Evolutionary conservation across 1,140 invertebrate genomes (phyloP).

Genomic region (Bombus sylvicola): DNA sequence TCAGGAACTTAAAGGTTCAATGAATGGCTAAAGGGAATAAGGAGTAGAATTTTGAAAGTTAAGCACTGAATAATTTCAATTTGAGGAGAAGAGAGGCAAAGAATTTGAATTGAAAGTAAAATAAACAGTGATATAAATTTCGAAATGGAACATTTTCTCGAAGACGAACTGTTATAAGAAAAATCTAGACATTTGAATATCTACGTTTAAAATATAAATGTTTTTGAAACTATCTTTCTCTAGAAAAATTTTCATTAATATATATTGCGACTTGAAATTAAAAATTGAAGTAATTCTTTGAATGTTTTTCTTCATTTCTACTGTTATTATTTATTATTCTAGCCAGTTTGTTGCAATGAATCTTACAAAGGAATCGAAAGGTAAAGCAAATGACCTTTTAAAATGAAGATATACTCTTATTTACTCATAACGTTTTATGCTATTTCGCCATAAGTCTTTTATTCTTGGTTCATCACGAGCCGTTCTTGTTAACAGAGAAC

Average conservation of each 20-base stretch:
- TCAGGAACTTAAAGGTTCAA: slow-evolving; percentile 13
- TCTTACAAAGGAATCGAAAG: background rate
- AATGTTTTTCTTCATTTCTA: background rate
- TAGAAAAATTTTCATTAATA: no score
- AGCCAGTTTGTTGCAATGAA: background rate
- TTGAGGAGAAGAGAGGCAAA: no score
- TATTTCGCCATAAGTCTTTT: background rate
- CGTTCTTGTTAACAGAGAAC: background rate
- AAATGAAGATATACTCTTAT: background rate
- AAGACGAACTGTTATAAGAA: background rate
- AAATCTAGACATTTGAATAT: background rate
- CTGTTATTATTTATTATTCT: background rate
- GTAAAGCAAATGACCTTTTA: background rate
- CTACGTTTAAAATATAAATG: background rate
- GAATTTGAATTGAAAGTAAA: background rate
- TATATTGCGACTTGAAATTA: background rate
- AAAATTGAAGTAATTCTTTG: background rate
- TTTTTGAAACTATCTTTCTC: no score
- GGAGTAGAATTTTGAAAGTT: background rate
- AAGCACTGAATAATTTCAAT: background rate
- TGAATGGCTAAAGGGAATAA: background rate
- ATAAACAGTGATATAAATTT: background rate
- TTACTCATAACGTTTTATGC: background rate
- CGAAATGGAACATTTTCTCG: background rate
- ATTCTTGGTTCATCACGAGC: background rate